phyloP scores from a whole-genome alignment of 2,113 vertebrate species.

The Barbus barbus region DNA sequence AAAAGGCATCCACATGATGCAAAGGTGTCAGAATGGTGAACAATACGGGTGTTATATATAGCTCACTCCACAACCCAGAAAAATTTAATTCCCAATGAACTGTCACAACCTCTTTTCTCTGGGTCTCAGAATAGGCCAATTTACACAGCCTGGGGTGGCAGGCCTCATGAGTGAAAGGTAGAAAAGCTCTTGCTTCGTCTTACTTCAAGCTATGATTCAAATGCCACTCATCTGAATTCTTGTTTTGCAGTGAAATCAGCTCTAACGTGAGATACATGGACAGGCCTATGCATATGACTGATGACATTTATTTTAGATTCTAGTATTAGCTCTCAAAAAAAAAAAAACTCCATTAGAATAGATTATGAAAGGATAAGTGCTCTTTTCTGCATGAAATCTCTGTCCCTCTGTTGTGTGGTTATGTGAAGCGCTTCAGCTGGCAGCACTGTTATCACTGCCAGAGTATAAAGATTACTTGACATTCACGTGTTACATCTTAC shows the following conservation, averaged over 20 bases:
- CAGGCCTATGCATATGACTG: background rate
- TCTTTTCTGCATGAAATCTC: background rate
- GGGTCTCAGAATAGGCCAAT: conserved; percentile 38
- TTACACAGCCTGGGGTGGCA: conserved; percentile 7
- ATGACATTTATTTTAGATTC: conserved; percentile 25
- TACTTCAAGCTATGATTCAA: background rate
- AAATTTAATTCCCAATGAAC: conserved; percentile 39
- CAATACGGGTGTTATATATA: conserved; percentile 3
- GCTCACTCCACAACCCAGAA: conserved; percentile 22
- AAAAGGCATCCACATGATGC: conserved; percentile 14
- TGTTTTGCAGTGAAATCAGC: background rate
- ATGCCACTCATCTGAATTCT: background rate
- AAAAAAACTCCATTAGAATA: background rate
- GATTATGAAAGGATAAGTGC: conserved; percentile 4
- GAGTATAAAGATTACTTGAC: background rate
- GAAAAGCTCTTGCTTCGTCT: conserved; percentile 8
- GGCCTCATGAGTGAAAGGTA: background rate
- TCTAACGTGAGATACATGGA: background rate
- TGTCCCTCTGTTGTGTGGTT: conserved; percentile 15
- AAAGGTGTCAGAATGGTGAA: conserved; percentile 31
- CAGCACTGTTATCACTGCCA: background rate
- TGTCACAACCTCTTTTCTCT: conserved; percentile 35
- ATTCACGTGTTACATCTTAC: background rate
- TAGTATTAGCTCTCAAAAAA: conserved; percentile 3
- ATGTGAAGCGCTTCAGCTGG: background rate